Evolutionary conservation across 2,113 vertebrate genomes (phyloP), one percentile per base, ranked within the genome.

Genomic region (Cebidichthys violaceus): DNA sequence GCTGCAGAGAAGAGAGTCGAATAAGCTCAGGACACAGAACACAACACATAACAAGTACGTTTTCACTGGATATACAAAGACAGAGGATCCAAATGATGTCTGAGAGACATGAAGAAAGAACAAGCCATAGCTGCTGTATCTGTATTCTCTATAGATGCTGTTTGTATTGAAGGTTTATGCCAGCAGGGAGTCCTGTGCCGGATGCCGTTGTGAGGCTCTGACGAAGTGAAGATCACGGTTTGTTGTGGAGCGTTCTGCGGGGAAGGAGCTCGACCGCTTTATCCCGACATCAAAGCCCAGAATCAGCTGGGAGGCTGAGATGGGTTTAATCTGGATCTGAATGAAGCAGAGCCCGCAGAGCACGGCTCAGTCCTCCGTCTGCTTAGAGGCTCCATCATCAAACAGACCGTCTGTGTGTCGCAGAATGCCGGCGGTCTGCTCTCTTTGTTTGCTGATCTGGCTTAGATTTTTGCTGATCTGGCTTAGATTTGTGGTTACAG

Each of bases 171-270:
- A 45, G 54, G 5, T 72, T 59, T 37, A 60, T 24, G 29, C 47
- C 65, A 45, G 75, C 75, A 47, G 82, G 64, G 86, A 75, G 62
- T 27, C 27, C 62, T 29, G 81, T 33, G 47, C 68, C 77, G 90
- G 83, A 86, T 79, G 66, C 67, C 77, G 88, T 90, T 79, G 83
- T 75, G 89, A 79, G 70, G 54, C 55, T 86, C 52, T 70, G 65
- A 79, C 41, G 54, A 81, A 86, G 50, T 31, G 41, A 71, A 27
- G 66, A 79, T 87, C 77, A 45, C 2, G 50, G 75, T 68, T 77
- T 70, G 57, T 72, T 72, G 77, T 74, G 37, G 14, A 47, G 67
- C 47, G 59, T 81, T 83, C 74, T 59, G 72, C 33, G 13, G 70
- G 81, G 77, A 81, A 41, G 13, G 1, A 9, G 79, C 70, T 37